Percentiles rank a stretch among this genome's conserved stretches.
Conservation (phyloP, 1,140 invertebrate genomes). For the Orius laevigatus region DNA sequence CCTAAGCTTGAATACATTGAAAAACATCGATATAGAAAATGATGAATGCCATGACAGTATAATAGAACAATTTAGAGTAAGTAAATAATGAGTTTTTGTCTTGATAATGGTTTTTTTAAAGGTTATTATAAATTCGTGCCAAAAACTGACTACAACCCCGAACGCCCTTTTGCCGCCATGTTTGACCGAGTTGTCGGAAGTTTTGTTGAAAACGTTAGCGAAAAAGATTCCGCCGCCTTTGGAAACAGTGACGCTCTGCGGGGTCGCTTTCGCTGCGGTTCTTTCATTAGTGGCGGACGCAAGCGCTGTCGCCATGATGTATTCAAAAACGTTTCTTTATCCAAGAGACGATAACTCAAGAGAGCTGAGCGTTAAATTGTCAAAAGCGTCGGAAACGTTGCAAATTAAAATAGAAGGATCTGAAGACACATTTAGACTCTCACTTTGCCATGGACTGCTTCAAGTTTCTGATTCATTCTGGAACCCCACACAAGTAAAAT, state of each 20-base stretch:
- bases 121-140: conserved; percentile 8
- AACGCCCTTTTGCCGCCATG: conserved; percentile 9
- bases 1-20: too few species aligned
- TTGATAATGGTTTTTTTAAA: conserved; percentile 4
- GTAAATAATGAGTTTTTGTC: too few species aligned
- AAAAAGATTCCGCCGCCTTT: not conserved
- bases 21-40: too few species aligned
- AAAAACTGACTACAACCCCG: conserved; percentile 6
- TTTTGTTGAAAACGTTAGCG: conserved; percentile 4
- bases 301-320: conserved; percentile 8
- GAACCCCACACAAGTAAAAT: not conserved
- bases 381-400: not conserved
- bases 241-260: conserved; percentile 2
- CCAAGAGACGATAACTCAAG: not conserved
- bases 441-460: conserved; percentile 5
- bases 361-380: not conserved
- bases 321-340: conserved; percentile 10
- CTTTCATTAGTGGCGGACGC: not conserved
- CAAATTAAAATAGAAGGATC: not conserved
- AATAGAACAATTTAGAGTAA: too few species aligned
- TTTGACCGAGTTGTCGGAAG: conserved; percentile 8
- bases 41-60: too few species aligned
- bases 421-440: conserved; percentile 5
- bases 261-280: conserved; percentile 2
- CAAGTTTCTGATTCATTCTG: conserved; percentile 5